phyloP scores from a whole-genome alignment of 2,113 vertebrate genomes.

The Antechinus flavipes region DNA sequence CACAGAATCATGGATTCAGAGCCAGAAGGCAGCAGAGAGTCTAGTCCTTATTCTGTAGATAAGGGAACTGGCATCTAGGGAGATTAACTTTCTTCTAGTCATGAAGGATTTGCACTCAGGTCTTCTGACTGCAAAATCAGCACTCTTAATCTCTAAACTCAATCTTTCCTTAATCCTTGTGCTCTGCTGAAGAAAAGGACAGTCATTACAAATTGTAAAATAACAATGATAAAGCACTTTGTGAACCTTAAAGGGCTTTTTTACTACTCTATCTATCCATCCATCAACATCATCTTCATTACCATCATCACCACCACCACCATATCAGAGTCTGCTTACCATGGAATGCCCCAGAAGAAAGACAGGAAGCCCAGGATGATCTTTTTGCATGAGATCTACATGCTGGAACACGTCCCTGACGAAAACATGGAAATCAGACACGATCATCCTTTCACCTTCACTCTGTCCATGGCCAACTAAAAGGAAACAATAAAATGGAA shows the following conservation, averaged over 20 bases:
- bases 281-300: too few relatives aligned
- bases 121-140: neutral
- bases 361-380: slow-evolving; percentile 89
- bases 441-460: slow-evolving; percentile 94
- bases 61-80: neutral
- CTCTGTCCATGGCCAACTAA: slow-evolving; percentile 97
- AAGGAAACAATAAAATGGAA: slow-evolving; percentile 40
- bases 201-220: neutral
- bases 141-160: neutral
- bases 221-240: neutral
- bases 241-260: neutral
- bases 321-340: slow-evolving; percentile 84
- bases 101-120: neutral
- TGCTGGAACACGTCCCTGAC: slow-evolving; percentile 95
- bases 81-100: neutral
- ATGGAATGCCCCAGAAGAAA: slow-evolving; percentile 97
- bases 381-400: slow-evolving; percentile 90
- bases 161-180: neutral
- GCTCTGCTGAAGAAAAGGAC: neutral
- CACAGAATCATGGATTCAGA: neutral
- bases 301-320: neutral
- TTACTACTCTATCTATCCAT: neutral
- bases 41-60: neutral
- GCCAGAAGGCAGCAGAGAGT: neutral
- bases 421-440: slow-evolving; percentile 95